phyloP scores from a whole-genome alignment of 2,797 vertebrate species.

The Pangasius larnaudii region DNA sequence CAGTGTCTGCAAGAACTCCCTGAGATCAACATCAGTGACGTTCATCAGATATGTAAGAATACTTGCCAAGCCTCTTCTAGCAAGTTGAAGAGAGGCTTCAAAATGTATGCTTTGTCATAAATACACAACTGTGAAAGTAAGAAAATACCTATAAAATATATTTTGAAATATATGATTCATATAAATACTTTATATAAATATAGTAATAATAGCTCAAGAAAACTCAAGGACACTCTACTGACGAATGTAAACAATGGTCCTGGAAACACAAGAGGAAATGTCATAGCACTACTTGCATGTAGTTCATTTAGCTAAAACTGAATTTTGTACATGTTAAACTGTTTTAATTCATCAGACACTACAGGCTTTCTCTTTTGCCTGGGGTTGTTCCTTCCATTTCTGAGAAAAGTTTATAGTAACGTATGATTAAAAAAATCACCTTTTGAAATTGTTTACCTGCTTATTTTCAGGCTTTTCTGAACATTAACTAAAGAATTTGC shows the following conservation, averaged over 20 bases:
- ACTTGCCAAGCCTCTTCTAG: background rate
- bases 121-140: background rate
- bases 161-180: background rate
- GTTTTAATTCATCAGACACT: background rate
- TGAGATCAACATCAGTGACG: background rate
- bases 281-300: background rate
- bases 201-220: background rate
- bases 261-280: background rate
- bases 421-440: background rate
- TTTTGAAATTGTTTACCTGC: background rate
- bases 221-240: background rate
- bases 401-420: background rate
- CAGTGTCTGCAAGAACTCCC: background rate
- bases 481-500: background rate
- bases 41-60: background rate
- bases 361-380: background rate
- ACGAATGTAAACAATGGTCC: background rate
- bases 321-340: background rate
- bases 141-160: background rate
- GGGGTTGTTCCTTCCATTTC: background rate
- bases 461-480: background rate
- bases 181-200: background rate
- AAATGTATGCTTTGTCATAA: background rate
- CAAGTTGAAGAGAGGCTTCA: background rate
- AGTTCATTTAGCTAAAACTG: background rate